Evolutionary conservation across 2,888 invertebrate species (phyloP), one percentile per base, ranked within the genome.

Genomic region (Orthosia gothica): DNA sequence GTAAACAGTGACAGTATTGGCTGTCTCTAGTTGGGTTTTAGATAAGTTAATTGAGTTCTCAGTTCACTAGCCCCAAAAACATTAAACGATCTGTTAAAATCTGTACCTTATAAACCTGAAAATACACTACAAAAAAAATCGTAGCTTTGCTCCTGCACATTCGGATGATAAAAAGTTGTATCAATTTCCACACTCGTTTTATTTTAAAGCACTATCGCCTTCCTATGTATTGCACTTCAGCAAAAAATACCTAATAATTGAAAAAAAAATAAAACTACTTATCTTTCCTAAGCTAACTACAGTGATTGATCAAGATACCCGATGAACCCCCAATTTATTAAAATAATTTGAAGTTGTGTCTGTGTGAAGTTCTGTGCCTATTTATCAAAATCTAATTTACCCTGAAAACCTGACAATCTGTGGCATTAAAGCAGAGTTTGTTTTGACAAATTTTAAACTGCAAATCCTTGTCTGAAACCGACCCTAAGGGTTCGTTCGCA

Each of bases 1-100:
- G 52, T 75, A 81, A 78, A 81, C 75, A 81, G 49, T 20, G 40
- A 20, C 32, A 23, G 70, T 62, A 49, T 45, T 26, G 20, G 23
- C 50, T 63, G 20, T 9, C 63, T 61, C 26, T 54, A 61, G 26
- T 64, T 77, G 40, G 64, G 45, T 80, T 77, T 65, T n/a, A 74
- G 74, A 74, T 59, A 54, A 55, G 54, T 64, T 77, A 26, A 64
- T 54, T 45, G 40, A 45, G 23, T n/a, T 47, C 23, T 23, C 50
- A 54, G 45, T 20, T 63, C n/a, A n/a, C 47, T 40, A 23, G 15
- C 20, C 12, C 9, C n/a, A 57, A 50, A 62, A 50, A 20, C 5
- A 11, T 16, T 0, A 5, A 11, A 13, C 13, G 5, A 13, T 20
- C 23, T 40, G 3, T 40, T 65, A 16, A 55, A 64, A 32, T 50